A percentile compares a stretch with the other conserved stretches of the same genome.
phyloP scores from a whole-genome alignment of 92 coral and sea anemone species.

The Porites lobata region DNA sequence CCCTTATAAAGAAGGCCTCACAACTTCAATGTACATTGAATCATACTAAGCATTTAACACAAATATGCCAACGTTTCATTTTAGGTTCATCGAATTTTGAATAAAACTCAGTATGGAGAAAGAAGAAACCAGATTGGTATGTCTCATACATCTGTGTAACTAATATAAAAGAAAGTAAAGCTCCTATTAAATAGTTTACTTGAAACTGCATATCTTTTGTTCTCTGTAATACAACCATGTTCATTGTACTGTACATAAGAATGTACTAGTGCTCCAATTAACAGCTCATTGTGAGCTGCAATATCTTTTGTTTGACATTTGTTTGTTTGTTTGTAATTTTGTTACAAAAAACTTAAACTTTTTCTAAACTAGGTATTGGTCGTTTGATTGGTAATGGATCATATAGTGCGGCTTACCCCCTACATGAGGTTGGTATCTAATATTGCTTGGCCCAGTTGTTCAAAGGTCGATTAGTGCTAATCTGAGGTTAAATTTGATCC shows the following conservation, averaged over 20 bases:
- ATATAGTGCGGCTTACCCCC: constrained; percentile 89
- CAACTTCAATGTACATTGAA: no score
- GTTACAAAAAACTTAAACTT: background rate
- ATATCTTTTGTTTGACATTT: no score
- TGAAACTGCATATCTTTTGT: no score
- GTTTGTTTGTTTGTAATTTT: no score
- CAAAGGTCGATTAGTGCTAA: background rate
- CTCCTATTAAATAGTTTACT: no score
- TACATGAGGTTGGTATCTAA: constrained; percentile 81
- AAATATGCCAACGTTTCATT: background rate
- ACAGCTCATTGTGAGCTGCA: no score
- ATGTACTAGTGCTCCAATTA: no score
- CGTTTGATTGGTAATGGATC: constrained; percentile 83
- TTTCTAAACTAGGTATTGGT: constrained; percentile 74
- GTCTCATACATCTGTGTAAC: background rate
- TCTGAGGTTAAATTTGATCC: no score
- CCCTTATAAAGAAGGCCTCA: no score
- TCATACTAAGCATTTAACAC: background rate
- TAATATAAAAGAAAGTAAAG: no score
- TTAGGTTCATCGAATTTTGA: constrained; percentile 83
- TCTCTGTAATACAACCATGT: no score
- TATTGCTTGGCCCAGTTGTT: background rate
- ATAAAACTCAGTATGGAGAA: constrained; percentile 74
- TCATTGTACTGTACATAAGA: no score
- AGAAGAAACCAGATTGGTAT: constrained; percentile 79